Evolutionary conservation across 1,140 invertebrate genomes (phyloP).

Genomic region (Ostrea edulis): DNA sequence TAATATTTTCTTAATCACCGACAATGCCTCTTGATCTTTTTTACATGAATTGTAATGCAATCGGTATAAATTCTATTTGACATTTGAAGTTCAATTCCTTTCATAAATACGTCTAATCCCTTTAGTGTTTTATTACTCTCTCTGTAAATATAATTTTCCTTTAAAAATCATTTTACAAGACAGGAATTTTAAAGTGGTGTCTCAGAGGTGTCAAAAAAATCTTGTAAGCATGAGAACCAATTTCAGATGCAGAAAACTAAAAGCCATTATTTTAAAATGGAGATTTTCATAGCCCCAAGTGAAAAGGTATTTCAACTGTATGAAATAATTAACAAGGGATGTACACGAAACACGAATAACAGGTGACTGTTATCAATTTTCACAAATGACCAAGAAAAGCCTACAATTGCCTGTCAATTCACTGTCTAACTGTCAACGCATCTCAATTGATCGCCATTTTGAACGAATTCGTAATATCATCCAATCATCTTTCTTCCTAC

Average conservation of each 20-base stretch:
- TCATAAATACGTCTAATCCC: slow-evolving; percentile 9
- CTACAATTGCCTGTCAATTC: slow-evolving; percentile 34
- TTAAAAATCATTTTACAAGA: background rate
- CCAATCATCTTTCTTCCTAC: background rate
- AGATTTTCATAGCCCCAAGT: slow-evolving; percentile 1
- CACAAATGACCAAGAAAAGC: slow-evolving; percentile 22
- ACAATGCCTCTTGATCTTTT: slow-evolving; percentile 43
- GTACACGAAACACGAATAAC: background rate
- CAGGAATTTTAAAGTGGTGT: background rate
- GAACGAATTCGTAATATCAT: slow-evolving; percentile 29
- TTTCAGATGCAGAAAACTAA: background rate
- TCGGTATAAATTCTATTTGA: slow-evolving; percentile 27
- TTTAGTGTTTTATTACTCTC: slow-evolving; percentile 28
- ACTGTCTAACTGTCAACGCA: slow-evolving; percentile 11
- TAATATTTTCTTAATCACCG: slow-evolving; percentile 40
- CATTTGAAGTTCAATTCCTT: slow-evolving; percentile 17
- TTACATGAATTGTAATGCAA: background rate
- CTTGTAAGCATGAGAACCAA: background rate
- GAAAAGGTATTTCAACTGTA: slow-evolving; percentile 4
- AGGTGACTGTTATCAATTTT: slow-evolving; percentile 27
- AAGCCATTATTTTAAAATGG: slow-evolving; percentile 22
- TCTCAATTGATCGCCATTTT: background rate
- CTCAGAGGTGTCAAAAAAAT: background rate
- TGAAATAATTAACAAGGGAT: background rate
- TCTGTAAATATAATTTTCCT: slow-evolving; percentile 14